phyloP scores from a whole-genome alignment of 2,797 vertebrate genomes.

The Sarcoramphus papa region DNA sequence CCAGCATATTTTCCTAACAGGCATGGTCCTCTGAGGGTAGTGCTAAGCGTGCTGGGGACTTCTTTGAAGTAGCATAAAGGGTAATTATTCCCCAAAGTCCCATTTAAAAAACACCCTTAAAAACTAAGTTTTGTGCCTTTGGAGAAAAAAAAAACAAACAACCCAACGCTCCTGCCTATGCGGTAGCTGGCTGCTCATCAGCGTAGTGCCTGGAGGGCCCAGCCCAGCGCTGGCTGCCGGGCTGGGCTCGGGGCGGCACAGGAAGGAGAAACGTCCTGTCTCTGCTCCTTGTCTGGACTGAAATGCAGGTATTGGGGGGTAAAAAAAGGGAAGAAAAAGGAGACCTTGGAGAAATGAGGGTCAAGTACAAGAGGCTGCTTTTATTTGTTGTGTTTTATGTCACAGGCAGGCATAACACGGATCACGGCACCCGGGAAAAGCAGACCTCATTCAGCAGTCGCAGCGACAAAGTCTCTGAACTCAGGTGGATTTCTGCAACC shows the following conservation, averaged over 20 bases:
- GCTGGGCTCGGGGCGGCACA: fast-evolving
- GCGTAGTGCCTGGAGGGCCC: background rate
- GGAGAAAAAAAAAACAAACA: background rate
- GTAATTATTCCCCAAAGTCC: background rate
- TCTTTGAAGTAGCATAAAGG: slow-evolving; percentile 11
- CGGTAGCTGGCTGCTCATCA: background rate
- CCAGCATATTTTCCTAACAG: background rate
- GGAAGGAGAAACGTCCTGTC: background rate
- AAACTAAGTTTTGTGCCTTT: background rate
- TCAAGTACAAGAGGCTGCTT: background rate
- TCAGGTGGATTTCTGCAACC: background rate
- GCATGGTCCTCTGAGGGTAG: background rate
- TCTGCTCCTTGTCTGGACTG: background rate
- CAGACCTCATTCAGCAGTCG: background rate
- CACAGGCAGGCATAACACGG: background rate
- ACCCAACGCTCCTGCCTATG: background rate
- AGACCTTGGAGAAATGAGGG: background rate
- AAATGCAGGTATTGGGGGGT: background rate
- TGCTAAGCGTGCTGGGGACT: background rate
- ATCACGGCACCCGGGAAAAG: background rate
- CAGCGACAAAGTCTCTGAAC: background rate
- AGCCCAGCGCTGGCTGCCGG: background rate
- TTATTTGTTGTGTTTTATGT: background rate
- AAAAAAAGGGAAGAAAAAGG: background rate
- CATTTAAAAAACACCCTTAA: background rate